These are phyloP conservation scores for Formicarius rufipectus DNA, from an alignment of 2,113 vertebrate species.

Conservation along the genomic window DNA sequence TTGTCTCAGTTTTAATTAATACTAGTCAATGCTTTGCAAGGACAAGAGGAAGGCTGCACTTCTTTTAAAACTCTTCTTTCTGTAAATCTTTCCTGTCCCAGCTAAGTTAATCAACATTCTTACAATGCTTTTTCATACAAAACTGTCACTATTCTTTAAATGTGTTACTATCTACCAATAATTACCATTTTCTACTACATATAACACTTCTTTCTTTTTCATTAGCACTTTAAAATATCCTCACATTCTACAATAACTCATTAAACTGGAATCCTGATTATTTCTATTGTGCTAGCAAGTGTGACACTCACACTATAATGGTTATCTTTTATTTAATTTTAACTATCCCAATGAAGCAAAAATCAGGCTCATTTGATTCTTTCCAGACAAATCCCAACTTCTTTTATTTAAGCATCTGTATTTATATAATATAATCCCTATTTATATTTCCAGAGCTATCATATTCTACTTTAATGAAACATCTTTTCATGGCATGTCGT, in stretches of 20 bases:
- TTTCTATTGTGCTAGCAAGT: slow-evolving; percentile 28
- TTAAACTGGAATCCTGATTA: slow-evolving; percentile 47
- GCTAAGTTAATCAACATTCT: slow-evolving; percentile 24
- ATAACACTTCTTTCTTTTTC: slow-evolving; percentile 1
- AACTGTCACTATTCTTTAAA: slow-evolving; percentile 12
- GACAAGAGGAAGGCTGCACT: not conserved
- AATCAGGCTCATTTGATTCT: slow-evolving; percentile 7
- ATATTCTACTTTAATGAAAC: not conserved
- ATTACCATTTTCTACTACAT: not conserved
- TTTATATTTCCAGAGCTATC: not conserved
- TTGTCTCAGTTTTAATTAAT: slow-evolving; percentile 14
- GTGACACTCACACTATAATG: not conserved
- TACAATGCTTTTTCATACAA: slow-evolving; percentile 4
- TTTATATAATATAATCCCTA: not conserved
- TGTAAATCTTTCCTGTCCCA: not conserved
- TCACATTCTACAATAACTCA: not conserved
- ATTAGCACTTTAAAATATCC: slow-evolving; percentile 38
- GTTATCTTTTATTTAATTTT: not conserved
- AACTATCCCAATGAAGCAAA: slow-evolving; percentile 33
- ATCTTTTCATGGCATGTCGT: not conserved
- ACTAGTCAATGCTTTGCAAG: not conserved
- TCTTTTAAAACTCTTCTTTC: not conserved
- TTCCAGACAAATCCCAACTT: not conserved
- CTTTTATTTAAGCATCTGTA: not conserved
- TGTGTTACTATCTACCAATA: slow-evolving; percentile 13